These are phyloP conservation scores for Diploptera punctata DNA, from an alignment of 2,888 invertebrate genomes.

Conservation along the genomic window DNA sequence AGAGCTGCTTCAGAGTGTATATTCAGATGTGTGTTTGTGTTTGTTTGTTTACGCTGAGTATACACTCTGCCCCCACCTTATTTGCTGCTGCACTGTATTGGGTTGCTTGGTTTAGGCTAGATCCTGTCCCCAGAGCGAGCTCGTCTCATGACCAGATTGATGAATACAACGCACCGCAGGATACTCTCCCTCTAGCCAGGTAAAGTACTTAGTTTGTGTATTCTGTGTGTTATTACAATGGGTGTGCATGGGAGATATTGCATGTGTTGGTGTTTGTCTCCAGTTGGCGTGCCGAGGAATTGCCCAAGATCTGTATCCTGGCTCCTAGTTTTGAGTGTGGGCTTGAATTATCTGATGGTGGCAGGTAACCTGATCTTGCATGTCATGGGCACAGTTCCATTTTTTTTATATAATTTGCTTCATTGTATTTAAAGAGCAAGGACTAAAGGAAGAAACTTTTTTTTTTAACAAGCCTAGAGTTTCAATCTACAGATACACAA, in stretches of 20 bases:
- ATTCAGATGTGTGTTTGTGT: not conserved
- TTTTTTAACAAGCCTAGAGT: too few species aligned
- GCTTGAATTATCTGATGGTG: slow-evolving; percentile 60
- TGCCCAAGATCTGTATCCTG: slow-evolving; percentile 83
- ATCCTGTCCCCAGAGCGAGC: slow-evolving; percentile 18
- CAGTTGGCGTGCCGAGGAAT: slow-evolving; percentile 32
- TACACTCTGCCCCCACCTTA: not conserved
- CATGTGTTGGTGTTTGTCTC: not conserved
- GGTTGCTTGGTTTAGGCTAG: slow-evolving; percentile 29
- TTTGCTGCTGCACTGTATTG: slow-evolving; percentile 28
- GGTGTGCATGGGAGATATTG: too few species aligned
- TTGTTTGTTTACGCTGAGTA: not conserved
- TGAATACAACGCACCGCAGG: not conserved
- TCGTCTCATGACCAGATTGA: slow-evolving; percentile 11
- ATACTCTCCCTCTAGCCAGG: not conserved
- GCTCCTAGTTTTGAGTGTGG: slow-evolving; percentile 83
- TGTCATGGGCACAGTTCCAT: too few species aligned
- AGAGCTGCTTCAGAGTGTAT: not conserved
- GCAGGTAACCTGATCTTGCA: slow-evolving; percentile 30
- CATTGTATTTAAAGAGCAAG: too few species aligned
- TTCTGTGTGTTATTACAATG: not conserved
- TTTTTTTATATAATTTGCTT: too few species aligned
- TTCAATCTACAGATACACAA: too few species aligned
- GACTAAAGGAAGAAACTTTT: too few species aligned
- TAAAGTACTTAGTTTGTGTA: not conserved